Evolutionary conservation across 2,888 invertebrate species (phyloP).

Genomic region (Ophion slaviceki): DNA sequence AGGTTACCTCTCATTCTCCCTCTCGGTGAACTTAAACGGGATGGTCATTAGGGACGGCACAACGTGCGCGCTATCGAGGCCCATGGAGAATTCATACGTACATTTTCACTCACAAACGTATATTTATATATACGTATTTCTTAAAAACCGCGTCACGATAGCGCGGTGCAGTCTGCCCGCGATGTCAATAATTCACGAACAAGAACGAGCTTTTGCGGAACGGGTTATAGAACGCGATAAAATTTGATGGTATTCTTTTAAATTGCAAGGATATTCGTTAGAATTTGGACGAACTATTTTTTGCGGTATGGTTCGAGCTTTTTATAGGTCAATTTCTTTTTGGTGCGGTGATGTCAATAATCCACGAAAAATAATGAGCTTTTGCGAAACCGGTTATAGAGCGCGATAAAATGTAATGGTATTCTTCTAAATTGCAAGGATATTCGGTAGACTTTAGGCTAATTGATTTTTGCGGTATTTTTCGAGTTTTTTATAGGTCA

Average conservation of each 20-base stretch:
- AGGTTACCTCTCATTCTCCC: conserved; percentile 6
- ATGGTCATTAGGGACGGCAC: conserved; percentile 55
- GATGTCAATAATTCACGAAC: conserved; percentile 11
- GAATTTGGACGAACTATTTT: background rate
- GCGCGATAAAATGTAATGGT: background rate
- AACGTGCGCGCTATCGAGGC: conserved; percentile 20
- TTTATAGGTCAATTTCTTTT: background rate
- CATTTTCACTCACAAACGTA: conserved; percentile 10
- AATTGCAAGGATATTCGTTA: background rate
- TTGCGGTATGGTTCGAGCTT: background rate
- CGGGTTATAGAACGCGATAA: background rate
- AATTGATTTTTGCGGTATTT: background rate
- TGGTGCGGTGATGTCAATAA: background rate
- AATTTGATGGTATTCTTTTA: background rate
- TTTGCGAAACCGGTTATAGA: background rate
- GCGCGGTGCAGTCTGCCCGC: background rate
- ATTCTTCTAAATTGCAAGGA: background rate
- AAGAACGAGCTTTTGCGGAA: background rate
- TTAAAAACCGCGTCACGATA: conserved; percentile 9
- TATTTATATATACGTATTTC: background rate
- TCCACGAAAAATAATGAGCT: background rate
- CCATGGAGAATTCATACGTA: background rate
- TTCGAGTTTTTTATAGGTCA: background rate
- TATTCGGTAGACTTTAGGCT: background rate
- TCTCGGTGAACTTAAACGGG: conserved; percentile 24